phyloP scores from a whole-genome alignment of 2,797 vertebrate species.

The Myotis planiceps region DNA sequence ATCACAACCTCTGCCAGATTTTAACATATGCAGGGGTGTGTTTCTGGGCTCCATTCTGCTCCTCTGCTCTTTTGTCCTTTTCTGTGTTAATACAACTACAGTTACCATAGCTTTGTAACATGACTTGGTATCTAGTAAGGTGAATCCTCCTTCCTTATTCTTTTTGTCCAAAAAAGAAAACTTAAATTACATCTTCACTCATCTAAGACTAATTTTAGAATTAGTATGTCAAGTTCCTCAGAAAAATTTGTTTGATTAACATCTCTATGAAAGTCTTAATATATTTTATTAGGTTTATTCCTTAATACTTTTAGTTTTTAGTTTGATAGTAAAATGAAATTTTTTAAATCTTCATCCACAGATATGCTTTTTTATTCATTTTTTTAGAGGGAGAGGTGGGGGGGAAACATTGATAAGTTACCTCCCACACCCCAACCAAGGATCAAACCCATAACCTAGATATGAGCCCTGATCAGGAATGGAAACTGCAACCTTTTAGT shows the following conservation, averaged over 20 bases:
- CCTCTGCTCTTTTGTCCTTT: background rate
- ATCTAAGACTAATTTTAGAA: conserved; percentile 8
- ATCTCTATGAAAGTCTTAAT: background rate
- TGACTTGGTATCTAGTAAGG: background rate
- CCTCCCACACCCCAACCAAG: too few relatives aligned
- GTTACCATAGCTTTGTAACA: background rate
- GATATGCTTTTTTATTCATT: too few relatives aligned
- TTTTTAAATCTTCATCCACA: too few relatives aligned
- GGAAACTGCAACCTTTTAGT: too few relatives aligned
- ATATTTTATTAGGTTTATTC: conserved; percentile 26
- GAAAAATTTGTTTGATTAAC: conserved; percentile 11
- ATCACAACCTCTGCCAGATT: background rate
- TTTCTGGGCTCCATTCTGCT: background rate
- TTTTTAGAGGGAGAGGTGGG: too few relatives aligned
- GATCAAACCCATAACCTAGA: too few relatives aligned
- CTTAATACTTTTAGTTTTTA: background rate
- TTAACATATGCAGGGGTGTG: background rate
- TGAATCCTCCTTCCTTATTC: background rate
- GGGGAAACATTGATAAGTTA: too few relatives aligned
- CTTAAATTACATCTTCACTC: background rate
- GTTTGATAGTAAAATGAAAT: background rate
- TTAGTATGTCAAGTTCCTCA: background rate
- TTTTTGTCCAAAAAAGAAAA: background rate
- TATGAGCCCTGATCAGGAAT: too few relatives aligned
- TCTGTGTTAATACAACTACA: background rate